Percentiles rank a stretch among this genome's conserved stretches.
These are phyloP conservation scores for Drosophila parabipectinata DNA, from an alignment of 1,140 invertebrate species.

Conservation along the genomic window DNA sequence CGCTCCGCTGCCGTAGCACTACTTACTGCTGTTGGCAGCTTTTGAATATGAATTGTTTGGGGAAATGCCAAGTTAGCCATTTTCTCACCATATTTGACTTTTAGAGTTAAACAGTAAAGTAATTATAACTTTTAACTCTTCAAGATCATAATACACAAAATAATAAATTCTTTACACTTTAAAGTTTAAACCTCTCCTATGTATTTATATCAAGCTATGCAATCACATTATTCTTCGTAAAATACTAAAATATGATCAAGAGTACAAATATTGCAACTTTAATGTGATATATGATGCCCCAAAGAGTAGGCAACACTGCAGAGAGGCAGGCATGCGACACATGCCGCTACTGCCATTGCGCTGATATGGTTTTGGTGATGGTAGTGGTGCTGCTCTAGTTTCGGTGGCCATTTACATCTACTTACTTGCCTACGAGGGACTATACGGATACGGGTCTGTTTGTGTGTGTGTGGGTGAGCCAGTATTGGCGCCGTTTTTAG, in stretches of 20 bases:
- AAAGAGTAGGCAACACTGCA: constrained; percentile 7
- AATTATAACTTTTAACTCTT: no score
- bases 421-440: constrained; percentile 30
- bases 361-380: not conserved
- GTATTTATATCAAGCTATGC: no score
- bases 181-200: no score
- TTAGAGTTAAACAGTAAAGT: no score
- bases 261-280: constrained; percentile 1
- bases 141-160: no score
- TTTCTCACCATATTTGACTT: not conserved
- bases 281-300: not conserved
- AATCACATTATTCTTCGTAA: not conserved
- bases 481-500: constrained; percentile 56
- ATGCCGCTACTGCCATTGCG: constrained; percentile 27
- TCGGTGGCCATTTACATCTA: constrained; percentile 60
- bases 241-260: no score
- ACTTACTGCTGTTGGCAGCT: constrained; percentile 43
- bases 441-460: constrained; percentile 6
- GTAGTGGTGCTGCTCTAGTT: constrained; percentile 64
- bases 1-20: constrained; percentile 27
- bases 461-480: constrained; percentile 22
- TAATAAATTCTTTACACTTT: no score
- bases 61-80: not conserved
- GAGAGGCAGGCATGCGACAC: constrained; percentile 38
- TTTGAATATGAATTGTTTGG: constrained; percentile 72